Conservation (phyloP, 2,888 invertebrate species). For the Halictus quadricinctus region DNA sequence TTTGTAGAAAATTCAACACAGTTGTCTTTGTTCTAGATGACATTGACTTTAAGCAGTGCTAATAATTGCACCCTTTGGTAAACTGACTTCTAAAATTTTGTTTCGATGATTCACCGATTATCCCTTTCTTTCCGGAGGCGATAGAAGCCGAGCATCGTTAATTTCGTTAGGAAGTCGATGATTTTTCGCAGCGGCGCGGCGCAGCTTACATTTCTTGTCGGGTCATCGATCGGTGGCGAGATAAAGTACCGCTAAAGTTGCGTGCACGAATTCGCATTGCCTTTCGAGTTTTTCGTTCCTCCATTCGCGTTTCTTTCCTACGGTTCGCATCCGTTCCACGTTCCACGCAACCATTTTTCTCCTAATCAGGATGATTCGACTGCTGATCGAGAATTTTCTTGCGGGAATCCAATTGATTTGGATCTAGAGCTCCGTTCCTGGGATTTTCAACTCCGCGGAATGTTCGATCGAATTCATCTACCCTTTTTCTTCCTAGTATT, state of each 20-base stretch:
- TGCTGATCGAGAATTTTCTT: constrained; percentile 61
- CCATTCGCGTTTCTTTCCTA: constrained; percentile 11
- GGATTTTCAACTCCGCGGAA: constrained; percentile 27
- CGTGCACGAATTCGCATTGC: constrained; percentile 20
- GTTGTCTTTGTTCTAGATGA: too few relatives aligned
- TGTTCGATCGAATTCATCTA: background rate
- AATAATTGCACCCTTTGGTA: background rate
- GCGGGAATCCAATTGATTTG: constrained; percentile 34
- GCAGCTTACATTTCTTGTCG: background rate
- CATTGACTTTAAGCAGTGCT: background rate
- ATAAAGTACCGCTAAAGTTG: constrained; percentile 18
- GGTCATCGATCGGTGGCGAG: background rate
- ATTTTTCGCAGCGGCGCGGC: background rate
- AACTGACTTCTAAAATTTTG: background rate
- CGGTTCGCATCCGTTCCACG: constrained; percentile 19
- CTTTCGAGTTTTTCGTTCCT: constrained; percentile 18
- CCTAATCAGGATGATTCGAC: constrained; percentile 55
- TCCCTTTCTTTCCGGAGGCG: background rate
- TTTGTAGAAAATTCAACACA: background rate
- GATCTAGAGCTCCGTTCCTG: background rate
- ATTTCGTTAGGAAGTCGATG: background rate
- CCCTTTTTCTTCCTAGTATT: background rate
- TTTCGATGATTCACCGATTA: background rate
- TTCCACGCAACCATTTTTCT: constrained; percentile 39
- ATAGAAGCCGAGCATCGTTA: background rate